phyloP scores from a whole-genome alignment of 2,113 vertebrate genomes.

The Oreochromis tanganicae region DNA sequence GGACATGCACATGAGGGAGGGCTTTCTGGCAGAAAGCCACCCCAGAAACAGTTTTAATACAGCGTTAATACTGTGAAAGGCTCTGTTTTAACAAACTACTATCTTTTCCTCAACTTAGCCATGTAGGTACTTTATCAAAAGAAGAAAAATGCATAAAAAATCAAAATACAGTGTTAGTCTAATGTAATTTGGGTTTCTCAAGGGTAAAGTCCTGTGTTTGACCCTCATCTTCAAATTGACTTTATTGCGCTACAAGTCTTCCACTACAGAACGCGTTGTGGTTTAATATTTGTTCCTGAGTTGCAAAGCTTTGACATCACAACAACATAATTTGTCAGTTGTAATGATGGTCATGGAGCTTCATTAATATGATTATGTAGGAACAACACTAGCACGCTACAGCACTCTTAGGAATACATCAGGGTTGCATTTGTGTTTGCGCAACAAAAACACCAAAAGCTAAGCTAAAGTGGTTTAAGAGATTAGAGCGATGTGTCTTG shows the following conservation, averaged over 20 bases:
- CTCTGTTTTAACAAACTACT: not conserved
- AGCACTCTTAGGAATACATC: not conserved
- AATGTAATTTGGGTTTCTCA: not conserved
- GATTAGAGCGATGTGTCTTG: not conserved
- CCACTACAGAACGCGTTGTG: not conserved
- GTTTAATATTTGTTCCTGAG: not conserved
- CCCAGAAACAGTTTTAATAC: not conserved
- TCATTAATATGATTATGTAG: too few relatives aligned
- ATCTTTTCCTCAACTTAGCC: not conserved
- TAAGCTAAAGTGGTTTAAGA: not conserved
- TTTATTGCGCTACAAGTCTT: not conserved
- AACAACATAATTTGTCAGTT: not conserved
- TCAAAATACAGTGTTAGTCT: not conserved
- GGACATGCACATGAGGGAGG: not conserved
- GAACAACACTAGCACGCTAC: not conserved
- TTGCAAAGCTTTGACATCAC: not conserved
- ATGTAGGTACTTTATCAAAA: not conserved
- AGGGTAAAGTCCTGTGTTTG: not conserved
- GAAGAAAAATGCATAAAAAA: not conserved
- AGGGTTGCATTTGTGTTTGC: not conserved
- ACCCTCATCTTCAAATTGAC: not conserved
- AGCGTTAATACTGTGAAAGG: not conserved
- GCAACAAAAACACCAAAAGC: not conserved
- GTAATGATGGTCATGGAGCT: not conserved
- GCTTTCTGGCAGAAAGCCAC: not conserved